Evolutionary conservation across 2,888 invertebrate genomes (phyloP).

Genomic region (Electrophaes corylata): DNA sequence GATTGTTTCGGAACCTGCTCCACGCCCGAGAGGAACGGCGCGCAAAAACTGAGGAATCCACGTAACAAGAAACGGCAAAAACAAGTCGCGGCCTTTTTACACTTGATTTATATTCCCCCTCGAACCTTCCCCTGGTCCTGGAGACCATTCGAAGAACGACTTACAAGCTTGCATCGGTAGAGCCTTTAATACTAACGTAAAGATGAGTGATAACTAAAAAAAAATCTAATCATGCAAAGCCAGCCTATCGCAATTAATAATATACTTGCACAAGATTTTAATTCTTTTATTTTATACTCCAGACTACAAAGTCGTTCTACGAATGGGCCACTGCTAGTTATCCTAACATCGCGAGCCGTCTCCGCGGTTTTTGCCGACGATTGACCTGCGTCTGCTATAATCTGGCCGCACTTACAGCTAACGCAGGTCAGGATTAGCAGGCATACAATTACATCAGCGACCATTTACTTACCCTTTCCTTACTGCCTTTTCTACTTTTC

Average conservation of each 20-base stretch:
- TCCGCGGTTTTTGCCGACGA: constrained; percentile 35
- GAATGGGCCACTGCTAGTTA: constrained; percentile 38
- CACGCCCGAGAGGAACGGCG: constrained; percentile 1
- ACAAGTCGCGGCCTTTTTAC: constrained; percentile 69
- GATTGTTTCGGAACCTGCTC: constrained; percentile 60
- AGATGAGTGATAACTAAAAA: neutral
- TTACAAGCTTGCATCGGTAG: neutral
- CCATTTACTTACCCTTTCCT: too few relatives aligned
- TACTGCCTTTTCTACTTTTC: too few relatives aligned
- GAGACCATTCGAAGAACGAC: constrained; percentile 7
- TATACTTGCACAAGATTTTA: neutral
- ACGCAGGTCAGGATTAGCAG: neutral
- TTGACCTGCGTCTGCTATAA: constrained; percentile 37
- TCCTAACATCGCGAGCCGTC: constrained; percentile 35
- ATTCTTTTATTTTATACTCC: neutral
- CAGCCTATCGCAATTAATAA: neutral
- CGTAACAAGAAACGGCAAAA: constrained; percentile 79
- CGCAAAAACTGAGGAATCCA: constrained; percentile 74
- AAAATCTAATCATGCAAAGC: too few relatives aligned
- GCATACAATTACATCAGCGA: neutral
- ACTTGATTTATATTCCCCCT: constrained; percentile 63
- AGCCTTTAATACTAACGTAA: neutral
- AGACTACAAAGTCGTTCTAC: neutral
- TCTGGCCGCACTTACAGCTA: neutral
- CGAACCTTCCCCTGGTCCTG: constrained; percentile 22